Base-by-base conservation (phyloP, 2,888 invertebrate genomes). In the Drosophila neotestacea region DNA sequence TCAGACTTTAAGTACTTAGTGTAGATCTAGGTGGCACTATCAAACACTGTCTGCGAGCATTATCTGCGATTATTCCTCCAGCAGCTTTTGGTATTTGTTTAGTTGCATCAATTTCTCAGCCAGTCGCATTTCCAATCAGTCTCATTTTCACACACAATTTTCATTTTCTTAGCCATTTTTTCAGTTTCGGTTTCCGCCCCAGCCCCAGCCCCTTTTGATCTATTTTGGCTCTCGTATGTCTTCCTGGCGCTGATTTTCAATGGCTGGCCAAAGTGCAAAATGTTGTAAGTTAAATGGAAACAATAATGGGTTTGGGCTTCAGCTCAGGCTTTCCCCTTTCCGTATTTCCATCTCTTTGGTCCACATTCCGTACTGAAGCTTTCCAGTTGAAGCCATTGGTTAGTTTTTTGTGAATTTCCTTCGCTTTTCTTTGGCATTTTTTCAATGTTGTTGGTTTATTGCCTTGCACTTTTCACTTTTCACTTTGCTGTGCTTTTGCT, bases 211-310 rank as follows among this genome's bases (percentile, higher is more conserved):
- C 67, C 47, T 77, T 77, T 42, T 44, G 71, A 81, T 83, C 79
- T 77, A 71, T 81, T 79, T 71, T 50, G 71, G 62, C 52, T 42
- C 44, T 73, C 55, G 67, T 55, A 42, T 70, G 70, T 78, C 71
- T 76, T 68, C 32, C 70, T 62, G 54, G 44, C 46, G 56, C 63
- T 73, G 65, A 76, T 79, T 80, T 64, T 63, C 70, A 65, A 56
- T 79, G 63, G 70, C 68, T 65, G 75, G 70, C 79, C 88, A 89
- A 90, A 90, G 90, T 90, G 90, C 90, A 90, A 90, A 90, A 80
- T 85, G 90, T 82, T 90, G 90, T 90, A 89, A 90, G 90, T 89
- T 90, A 88, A 90, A 90, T 90, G 90, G 89, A 84, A 84, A 81
- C 83, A 83, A 88, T 90, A 90, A 90, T 90, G 90, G 89, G 88